Evolutionary conservation across 2,113 vertebrate genomes (phyloP).

Genomic region (Capreolus pygargus): DNA sequence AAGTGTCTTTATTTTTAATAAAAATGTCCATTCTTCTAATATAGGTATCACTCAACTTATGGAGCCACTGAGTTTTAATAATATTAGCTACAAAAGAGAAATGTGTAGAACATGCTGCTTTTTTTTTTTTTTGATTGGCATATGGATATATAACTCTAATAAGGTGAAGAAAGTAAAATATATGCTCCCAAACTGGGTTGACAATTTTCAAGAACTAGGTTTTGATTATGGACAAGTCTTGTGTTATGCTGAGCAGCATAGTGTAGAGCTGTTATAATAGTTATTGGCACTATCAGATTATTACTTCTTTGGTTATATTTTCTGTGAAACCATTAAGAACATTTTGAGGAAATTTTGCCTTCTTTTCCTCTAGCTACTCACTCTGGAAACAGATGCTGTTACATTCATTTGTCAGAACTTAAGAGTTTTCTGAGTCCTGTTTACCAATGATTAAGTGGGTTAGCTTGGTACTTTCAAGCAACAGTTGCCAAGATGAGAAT

Average conservation of each 20-base stretch:
- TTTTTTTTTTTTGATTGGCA: background rate
- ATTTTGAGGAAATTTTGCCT: background rate
- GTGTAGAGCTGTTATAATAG: background rate
- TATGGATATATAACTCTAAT: background rate
- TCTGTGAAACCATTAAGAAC: background rate
- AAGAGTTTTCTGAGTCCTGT: background rate
- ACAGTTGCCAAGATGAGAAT: background rate
- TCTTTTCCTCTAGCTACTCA: background rate
- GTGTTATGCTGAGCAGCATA: background rate
- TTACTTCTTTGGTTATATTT: background rate
- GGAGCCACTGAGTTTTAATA: background rate
- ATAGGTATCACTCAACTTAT: background rate
- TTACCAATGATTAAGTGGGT: background rate
- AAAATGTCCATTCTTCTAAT: background rate
- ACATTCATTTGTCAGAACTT: background rate
- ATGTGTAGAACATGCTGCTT: background rate
- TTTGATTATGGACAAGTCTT: background rate
- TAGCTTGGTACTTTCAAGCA: background rate
- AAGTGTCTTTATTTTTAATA: constrained; percentile 18
- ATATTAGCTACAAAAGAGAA: background rate
- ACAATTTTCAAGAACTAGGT: background rate
- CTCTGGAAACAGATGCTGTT: background rate
- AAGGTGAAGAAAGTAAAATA: background rate
- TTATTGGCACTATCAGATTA: background rate
- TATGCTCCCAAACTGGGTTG: constrained; percentile 17